Evolutionary conservation across 2,888 invertebrate species (phyloP), one percentile per base, ranked within the genome.

Genomic region (Andrena minutula): DNA sequence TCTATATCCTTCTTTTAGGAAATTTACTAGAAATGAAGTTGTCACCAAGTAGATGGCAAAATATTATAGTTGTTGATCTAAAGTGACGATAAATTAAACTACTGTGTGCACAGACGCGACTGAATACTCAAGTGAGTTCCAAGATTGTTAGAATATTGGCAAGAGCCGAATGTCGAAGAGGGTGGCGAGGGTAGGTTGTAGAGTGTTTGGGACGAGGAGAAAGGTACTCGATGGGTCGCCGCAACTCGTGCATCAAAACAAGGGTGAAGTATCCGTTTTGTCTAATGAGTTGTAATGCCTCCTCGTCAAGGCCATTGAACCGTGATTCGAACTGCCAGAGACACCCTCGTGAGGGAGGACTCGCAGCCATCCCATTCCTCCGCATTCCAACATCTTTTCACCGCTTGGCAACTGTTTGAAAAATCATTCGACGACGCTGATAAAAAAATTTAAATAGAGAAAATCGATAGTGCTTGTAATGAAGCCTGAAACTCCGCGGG

Each of bases 251-350:
- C 83, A 75, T 76, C 68, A 68, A 63, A 77, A 83, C 80, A 58
- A 68, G 64, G 78, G 77, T 73, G 53, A 74, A 76, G 70, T 71
- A 84, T 79, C 87, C 83, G 79, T 86, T 88, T 88, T 88, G 84
- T 87, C 72, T 88, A 88, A 88, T 88, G 88, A 87, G 82, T 87
- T 82, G 88, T 87, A 83, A 88, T 87, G 82, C 81, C 61, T 74
- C 75, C 75, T 82, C 84, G 75, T 78, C 83, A 79, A 80, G 79
- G 76, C 71, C 77, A 53, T 78, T 86, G 79, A 79, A 87, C 80
- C 84, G 83, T 87, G 78, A 82, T 68, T 82, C 72, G 74, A 82
- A 79, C 74, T 64, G 56, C 63, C 73, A 28, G 65, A 72, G 80
- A 77, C 76, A 81, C 82, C 82, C 81, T 77, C 26, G 69, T 23